These are phyloP conservation scores for Toxostoma redivivum DNA, from an alignment of 2,113 vertebrate species.

Conservation along the genomic window DNA sequence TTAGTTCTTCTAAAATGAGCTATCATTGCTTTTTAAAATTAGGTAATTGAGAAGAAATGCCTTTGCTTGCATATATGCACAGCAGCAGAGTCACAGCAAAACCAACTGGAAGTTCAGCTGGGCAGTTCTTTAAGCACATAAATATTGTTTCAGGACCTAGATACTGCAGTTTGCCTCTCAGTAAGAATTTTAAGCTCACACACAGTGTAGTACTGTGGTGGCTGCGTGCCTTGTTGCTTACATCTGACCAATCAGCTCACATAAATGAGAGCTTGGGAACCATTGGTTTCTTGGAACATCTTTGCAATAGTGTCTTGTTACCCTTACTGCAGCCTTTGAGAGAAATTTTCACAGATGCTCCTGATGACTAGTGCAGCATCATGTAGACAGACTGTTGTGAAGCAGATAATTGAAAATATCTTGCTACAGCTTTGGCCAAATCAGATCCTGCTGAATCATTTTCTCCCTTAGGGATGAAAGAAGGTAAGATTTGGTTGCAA, in stretches of 20 bases:
- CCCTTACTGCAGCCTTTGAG: not conserved
- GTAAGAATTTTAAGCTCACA: not conserved
- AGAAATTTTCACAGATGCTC: not conserved
- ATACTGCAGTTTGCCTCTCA: not conserved
- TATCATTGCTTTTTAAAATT: not conserved
- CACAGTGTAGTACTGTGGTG: no score
- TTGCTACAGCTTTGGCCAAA: not conserved
- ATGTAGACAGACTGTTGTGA: not conserved
- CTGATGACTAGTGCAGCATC: not conserved
- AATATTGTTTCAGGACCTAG: not conserved
- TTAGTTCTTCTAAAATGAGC: not conserved
- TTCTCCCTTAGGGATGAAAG: not conserved
- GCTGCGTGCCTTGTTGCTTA: not conserved
- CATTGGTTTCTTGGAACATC: not conserved
- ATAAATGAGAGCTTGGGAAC: not conserved
- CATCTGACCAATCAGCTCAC: not conserved
- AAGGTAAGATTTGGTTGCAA: not conserved
- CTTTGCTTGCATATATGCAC: not conserved
- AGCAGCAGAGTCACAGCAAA: not conserved
- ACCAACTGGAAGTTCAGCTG: not conserved
- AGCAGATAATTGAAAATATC: not conserved
- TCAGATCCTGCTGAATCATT: not conserved
- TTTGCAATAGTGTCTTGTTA: not conserved
- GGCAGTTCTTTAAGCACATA: not conserved
- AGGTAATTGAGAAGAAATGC: not conserved